phyloP scores from a whole-genome alignment of 2,113 vertebrate species.

The Gallinago jamesoni region DNA sequence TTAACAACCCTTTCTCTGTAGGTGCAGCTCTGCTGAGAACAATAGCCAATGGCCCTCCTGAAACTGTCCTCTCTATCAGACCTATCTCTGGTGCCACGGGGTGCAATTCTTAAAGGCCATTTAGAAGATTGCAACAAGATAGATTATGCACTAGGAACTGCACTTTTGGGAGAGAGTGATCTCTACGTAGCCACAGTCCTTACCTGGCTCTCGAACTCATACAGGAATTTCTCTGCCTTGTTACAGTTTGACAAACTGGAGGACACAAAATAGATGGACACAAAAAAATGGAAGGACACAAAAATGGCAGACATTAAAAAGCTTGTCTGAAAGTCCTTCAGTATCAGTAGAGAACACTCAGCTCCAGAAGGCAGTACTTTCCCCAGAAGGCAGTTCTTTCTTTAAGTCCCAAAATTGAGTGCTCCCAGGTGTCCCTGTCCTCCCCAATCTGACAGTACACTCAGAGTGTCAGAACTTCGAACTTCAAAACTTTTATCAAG shows the following conservation, averaged over 20 bases:
- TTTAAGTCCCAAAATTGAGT: rapidly evolving
- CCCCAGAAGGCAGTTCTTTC: neutral
- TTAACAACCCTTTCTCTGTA: neutral
- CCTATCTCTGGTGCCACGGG: neutral
- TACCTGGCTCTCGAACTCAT: neutral
- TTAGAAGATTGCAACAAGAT: neutral
- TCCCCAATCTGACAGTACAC: neutral
- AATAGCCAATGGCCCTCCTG: neutral
- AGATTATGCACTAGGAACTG: neutral
- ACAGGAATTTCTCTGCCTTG: neutral
- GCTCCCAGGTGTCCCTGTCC: neutral
- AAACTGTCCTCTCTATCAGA: neutral
- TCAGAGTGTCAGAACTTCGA: neutral
- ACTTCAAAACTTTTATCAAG: neutral
- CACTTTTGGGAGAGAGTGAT: neutral
- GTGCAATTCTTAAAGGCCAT: neutral
- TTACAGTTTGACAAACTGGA: neutral
- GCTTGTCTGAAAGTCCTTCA: neutral
- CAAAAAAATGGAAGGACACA: neutral
- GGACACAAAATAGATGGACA: neutral
- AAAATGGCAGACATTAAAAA: neutral
- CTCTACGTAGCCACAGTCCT: neutral
- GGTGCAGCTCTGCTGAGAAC: neutral
- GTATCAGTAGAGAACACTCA: neutral
- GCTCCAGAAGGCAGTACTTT: neutral